Evolutionary conservation across 1,140 invertebrate genomes (phyloP), one percentile per base, ranked within the genome.

Genomic region (Zaprionus tsacasi): DNA sequence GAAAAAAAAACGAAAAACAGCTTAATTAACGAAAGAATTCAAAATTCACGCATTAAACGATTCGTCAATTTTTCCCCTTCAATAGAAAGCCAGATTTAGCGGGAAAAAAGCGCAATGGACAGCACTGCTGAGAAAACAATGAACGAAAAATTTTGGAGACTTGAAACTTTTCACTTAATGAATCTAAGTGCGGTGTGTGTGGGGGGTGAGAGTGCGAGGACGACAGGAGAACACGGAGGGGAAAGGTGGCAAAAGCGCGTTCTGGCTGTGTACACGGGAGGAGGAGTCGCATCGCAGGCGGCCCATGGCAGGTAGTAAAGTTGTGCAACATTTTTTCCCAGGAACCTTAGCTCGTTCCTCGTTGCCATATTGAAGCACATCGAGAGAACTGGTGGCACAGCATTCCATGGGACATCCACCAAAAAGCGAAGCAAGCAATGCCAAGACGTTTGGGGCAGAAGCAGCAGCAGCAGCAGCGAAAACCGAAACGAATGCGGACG

Each of bases 321-420:
- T 81, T 90, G 85, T 89, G 85, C 86, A 89, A 89, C 86, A 89
- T 89, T 89, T 89, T 90, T 89, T 89, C 85, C 85, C 85, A 89
- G 85, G 85, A 89, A 89, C 85, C 79, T 89, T 75, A 45, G 40
- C 40, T 45, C 40, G 40, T 45, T 45, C 40, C 40, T 72, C 72
- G 82, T 67, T 50, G 45, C 43, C 85, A 89, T 81, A 81, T 85
- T 81, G 85, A 81, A 89, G 85, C 78, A 89, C 76, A 50, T 60
- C 74, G 78, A 70, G 78, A 70, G 86, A 89, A 89, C 85, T 89
- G 81, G 85, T 90, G 85, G 66, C 85, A 65, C 85, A 89, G 81
- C 85, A 89, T 89, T 89, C 78, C 85, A 89, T 90, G 86, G 85
- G 85, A 89, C 85, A 89, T 89, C 85, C 85, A 89, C 85, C 85